These are phyloP conservation scores for Caerostris darwini DNA, from an alignment of 1,140 invertebrate species.

Conservation along the genomic window DNA sequence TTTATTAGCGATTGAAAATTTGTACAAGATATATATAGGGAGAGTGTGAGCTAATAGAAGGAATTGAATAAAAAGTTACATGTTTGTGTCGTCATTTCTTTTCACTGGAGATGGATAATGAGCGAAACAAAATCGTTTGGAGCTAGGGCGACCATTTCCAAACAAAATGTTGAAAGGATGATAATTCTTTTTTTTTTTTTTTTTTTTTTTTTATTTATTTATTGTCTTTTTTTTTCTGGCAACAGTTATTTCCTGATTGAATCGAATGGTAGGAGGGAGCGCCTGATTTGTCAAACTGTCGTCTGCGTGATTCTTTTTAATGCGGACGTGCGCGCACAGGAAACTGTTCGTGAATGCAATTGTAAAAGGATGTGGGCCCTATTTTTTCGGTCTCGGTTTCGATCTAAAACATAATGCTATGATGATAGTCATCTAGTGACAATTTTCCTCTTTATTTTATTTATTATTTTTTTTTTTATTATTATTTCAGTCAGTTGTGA, in stretches of 20 bases:
- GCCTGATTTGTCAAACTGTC: conserved; percentile 22
- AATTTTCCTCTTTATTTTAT: conserved; percentile 5
- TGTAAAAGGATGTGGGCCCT: conserved; percentile 40
- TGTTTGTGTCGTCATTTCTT: not conserved
- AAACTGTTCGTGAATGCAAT: conserved; percentile 40
- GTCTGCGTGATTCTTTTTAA: conserved; percentile 54
- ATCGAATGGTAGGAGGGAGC: conserved; percentile 7
- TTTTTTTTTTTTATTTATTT: no score
- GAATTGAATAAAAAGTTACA: not conserved
- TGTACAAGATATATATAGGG: no score
- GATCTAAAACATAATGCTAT: conserved; percentile 16
- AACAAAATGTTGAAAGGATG: not conserved
- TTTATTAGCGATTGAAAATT: no score
- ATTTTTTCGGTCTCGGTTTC: conserved; percentile 24
- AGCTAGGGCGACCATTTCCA: not conserved
- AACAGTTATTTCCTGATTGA: conserved; percentile 47
- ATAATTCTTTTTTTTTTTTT: not conserved
- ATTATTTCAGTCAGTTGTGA: not conserved
- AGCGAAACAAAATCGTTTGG: not conserved
- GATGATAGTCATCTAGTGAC: conserved; percentile 15
- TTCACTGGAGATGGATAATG: not conserved
- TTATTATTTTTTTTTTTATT: no score
- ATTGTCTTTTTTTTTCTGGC: not conserved
- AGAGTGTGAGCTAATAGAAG: no score
- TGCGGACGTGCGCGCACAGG: conserved; percentile 46